Conservation (phyloP, 2,113 vertebrate genomes). For the Sinocyclocheilus anophthalmus region DNA sequence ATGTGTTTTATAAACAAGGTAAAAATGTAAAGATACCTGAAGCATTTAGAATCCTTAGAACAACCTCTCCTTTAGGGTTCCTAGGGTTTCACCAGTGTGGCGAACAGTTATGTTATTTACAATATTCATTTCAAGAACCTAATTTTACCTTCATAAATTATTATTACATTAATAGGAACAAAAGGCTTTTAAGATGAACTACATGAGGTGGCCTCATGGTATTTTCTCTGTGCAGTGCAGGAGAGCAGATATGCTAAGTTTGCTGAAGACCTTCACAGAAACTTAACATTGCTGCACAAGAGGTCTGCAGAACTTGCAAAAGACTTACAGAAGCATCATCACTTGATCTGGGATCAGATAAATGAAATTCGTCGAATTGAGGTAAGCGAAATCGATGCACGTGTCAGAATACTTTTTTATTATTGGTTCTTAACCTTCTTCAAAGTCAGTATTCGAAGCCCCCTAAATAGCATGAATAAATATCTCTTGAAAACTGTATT, state of each 20-base stretch:
- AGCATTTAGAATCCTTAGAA: background rate
- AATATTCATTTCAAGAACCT: background rate
- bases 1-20: background rate
- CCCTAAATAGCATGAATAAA: background rate
- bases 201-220: background rate
- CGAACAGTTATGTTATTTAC: background rate
- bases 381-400: conserved; percentile 55
- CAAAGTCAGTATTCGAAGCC: background rate
- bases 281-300: conserved; percentile 60
- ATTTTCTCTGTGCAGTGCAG: conserved; percentile 56
- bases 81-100: background rate
- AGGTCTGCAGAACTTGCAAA: conserved; percentile 52
- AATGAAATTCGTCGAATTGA: conserved; percentile 64
- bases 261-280: conserved; percentile 56
- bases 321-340: conserved; percentile 52
- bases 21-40: background rate
- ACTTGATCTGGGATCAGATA: conserved; percentile 59
- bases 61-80: no score
- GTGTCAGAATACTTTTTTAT: background rate
- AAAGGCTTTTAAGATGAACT: background rate
- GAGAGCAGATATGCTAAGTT: conserved; percentile 61
- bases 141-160: no score
- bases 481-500: background rate
- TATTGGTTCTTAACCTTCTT: background rate
- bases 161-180: no score